A percentile compares a stretch with the other conserved stretches of the same genome.
phyloP scores from a whole-genome alignment of 2,888 invertebrate species.

The Fragum whitleyi region DNA sequence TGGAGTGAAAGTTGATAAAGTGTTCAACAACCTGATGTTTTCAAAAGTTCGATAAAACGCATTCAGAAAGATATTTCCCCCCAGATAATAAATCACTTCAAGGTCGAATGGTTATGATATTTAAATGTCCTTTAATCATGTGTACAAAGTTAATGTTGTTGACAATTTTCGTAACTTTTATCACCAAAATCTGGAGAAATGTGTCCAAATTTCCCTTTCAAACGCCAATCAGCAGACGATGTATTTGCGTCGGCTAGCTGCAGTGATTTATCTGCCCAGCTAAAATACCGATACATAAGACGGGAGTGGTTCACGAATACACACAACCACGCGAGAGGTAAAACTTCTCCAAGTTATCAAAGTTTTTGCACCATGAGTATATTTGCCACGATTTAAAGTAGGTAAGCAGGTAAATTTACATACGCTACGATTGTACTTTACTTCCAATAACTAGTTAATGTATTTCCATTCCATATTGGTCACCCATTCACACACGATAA shows the following conservation, averaged over 20 bases:
- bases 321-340: constrained; percentile 10
- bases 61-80: neutral
- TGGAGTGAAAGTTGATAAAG: neutral
- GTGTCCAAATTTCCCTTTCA: neutral
- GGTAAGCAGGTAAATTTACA: constrained; percentile 24
- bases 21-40: neutral
- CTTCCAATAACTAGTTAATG: constrained; percentile 11
- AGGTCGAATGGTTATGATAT: neutral
- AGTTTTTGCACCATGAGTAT: constrained; percentile 19
- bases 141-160: neutral
- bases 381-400: constrained; percentile 15
- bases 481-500: constrained; percentile 2
- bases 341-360: constrained; percentile 9
- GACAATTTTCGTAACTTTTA: neutral
- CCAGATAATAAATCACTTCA: neutral
- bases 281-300: neutral
- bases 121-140: neutral
- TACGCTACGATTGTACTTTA: constrained; percentile 13
- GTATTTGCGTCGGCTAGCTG: neutral
- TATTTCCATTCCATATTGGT: neutral
- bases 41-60: neutral
- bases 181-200: neutral
- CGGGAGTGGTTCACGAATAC: neutral
- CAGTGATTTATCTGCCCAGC: neutral
- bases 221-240: neutral